phyloP scores from a whole-genome alignment of 2,888 invertebrate genomes.

The Drosophila ochracea region DNA sequence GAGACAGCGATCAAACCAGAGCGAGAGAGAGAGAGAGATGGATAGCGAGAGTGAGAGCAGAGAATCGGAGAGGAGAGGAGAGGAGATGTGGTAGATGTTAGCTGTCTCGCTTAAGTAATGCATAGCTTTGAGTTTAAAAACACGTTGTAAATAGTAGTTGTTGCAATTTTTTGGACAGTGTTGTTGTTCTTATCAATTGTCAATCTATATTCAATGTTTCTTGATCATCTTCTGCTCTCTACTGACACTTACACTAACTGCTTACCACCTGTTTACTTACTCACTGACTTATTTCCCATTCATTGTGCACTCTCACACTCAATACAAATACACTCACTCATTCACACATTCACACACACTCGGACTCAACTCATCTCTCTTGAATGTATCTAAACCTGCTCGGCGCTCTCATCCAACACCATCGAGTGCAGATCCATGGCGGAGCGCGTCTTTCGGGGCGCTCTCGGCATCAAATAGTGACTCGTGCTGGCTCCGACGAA shows the following conservation, averaged over 20 bases:
- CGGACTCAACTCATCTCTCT: constrained; percentile 6
- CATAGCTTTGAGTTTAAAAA: constrained; percentile 31
- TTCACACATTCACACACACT: constrained; percentile 4
- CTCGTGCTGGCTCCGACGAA: constrained; percentile 90
- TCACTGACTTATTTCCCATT: constrained; percentile 19
- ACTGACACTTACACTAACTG: constrained; percentile 4
- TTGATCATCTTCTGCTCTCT: neutral
- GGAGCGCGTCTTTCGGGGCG: constrained; percentile 92
- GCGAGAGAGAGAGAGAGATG: neutral
- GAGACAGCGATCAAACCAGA: neutral
- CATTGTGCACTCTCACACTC: constrained; percentile 1
- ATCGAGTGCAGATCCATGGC: constrained; percentile 94
- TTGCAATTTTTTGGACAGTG: constrained; percentile 60
- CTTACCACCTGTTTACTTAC: constrained; percentile 18
- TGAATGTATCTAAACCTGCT: constrained; percentile 71
- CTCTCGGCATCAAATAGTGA: constrained; percentile 89
- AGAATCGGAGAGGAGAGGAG: neutral
- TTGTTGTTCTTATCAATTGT: constrained; percentile 8
- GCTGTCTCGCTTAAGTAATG: constrained; percentile 8
- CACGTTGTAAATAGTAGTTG: constrained; percentile 41
- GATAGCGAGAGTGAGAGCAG: neutral
- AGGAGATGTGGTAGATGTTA: neutral
- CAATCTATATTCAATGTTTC: neutral
- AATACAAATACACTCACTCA: constrained; percentile 5
- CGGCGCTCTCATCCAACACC: constrained; percentile 86